Conservation (phyloP, 2,113 vertebrate genomes). For the Kryptolebias marmoratus region DNA sequence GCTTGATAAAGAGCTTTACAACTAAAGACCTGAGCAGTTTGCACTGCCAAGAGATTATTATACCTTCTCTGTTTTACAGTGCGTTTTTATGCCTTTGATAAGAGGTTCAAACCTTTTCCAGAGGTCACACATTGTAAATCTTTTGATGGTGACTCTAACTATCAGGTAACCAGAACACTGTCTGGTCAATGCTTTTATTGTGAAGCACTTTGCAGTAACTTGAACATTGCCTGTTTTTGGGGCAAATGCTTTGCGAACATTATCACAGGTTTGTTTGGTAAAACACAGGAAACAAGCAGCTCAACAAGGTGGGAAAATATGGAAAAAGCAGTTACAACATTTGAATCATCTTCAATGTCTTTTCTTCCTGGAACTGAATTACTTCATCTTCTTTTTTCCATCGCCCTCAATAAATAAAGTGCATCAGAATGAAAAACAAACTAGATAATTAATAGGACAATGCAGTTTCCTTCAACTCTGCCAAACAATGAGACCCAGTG, state of each 20-base stretch:
- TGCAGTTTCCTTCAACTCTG: slow-evolving; percentile 24
- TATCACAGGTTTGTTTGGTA: too few relatives aligned
- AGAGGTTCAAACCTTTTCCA: slow-evolving; percentile 41
- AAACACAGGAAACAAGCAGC: background rate
- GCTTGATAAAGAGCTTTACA: slow-evolving; percentile 7
- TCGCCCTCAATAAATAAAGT: background rate
- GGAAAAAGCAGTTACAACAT: too few relatives aligned
- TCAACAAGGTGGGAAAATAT: too few relatives aligned
- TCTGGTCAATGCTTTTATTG: slow-evolving; percentile 31
- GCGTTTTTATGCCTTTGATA: slow-evolving; percentile 56
- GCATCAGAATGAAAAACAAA: slow-evolving; percentile 4
- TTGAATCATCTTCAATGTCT: background rate
- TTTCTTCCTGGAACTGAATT: background rate
- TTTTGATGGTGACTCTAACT: slow-evolving; percentile 43
- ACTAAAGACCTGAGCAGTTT: slow-evolving; percentile 7
- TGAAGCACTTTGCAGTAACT: slow-evolving; percentile 7
- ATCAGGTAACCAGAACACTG: slow-evolving; percentile 14
- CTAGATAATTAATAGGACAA: slow-evolving; percentile 21
- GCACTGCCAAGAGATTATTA: slow-evolving; percentile 44
- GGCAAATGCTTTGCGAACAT: too few relatives aligned
- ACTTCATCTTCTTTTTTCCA: slow-evolving; percentile 7
- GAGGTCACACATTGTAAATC: slow-evolving; percentile 43
- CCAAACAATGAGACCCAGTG: slow-evolving; percentile 5
- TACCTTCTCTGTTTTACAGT: slow-evolving; percentile 48
- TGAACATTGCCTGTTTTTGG: background rate